phyloP scores from a whole-genome alignment of 2,113 vertebrate species.

The Chaetops frenatus region DNA sequence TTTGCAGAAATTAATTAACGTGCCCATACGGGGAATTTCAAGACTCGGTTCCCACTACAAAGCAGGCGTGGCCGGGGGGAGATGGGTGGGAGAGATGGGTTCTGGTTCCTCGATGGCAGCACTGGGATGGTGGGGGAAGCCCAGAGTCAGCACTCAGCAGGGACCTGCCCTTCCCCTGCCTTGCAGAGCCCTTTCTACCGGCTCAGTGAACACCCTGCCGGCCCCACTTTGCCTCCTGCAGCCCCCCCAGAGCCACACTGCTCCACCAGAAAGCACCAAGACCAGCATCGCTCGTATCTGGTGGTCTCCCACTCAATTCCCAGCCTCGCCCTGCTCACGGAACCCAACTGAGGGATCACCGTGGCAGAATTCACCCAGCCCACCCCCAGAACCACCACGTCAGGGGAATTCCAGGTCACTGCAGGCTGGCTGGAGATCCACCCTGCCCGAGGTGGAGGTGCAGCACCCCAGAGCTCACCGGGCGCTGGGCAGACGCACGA shows the following conservation, averaged over 20 bases:
- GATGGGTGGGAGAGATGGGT: not conserved
- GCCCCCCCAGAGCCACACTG: not conserved
- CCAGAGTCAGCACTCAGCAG: accelerated
- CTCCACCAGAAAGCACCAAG: not conserved
- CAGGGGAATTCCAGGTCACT: not conserved
- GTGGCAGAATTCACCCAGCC: not conserved
- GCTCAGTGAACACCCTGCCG: accelerated
- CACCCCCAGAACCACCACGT: accelerated
- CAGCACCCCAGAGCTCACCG: not conserved
- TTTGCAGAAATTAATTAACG: not conserved
- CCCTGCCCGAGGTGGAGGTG: not conserved
- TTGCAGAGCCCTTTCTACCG: accelerated
- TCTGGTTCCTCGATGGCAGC: accelerated
- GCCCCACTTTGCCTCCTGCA: not conserved
- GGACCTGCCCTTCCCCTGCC: not conserved
- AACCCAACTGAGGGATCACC: accelerated
- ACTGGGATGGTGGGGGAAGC: accelerated
- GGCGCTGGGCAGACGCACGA: not conserved
- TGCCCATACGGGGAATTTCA: not conserved
- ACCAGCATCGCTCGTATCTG: accelerated
- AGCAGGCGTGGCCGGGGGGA: accelerated
- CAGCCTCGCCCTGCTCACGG: not conserved
- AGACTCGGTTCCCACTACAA: not conserved
- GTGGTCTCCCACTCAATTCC: not conserved
- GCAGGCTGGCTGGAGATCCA: not conserved